These are phyloP conservation scores for Cyprinodon tularosa DNA, from an alignment of 2,113 vertebrate genomes.

Conservation along the genomic window DNA sequence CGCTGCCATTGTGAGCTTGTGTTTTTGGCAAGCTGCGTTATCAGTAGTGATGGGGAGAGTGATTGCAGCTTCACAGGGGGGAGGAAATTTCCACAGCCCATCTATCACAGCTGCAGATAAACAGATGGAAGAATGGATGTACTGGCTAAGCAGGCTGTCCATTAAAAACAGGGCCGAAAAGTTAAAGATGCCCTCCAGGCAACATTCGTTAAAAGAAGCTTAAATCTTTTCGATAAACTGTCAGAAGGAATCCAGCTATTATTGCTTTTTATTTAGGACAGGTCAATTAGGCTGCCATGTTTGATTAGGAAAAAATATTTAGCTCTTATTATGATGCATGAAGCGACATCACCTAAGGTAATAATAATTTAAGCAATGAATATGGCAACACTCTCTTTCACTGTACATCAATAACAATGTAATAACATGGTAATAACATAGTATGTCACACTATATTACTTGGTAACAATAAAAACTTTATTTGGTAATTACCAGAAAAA, in stretches of 20 bases:
- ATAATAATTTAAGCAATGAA: too few species aligned
- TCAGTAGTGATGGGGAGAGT: conserved; percentile 69
- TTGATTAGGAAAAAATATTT: too few species aligned
- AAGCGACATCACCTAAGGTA: too few species aligned
- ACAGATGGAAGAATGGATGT: conserved; percentile 61
- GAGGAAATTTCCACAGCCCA: conserved; percentile 67
- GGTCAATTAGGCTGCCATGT: not conserved
- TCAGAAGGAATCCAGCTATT: not conserved
- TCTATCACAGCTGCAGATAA: conserved; percentile 70
- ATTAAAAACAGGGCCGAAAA: conserved; percentile 34
- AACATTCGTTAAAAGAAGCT: not conserved
- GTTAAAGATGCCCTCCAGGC: conserved; percentile 23
- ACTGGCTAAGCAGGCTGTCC: conserved; percentile 27
- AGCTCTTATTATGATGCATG: too few species aligned
- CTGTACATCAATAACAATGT: too few species aligned
- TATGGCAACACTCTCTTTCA: too few species aligned
- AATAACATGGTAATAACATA: too few species aligned
- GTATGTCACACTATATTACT: too few species aligned
- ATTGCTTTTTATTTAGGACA: not conserved
- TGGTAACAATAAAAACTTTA: too few species aligned
- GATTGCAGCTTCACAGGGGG: conserved; percentile 63
- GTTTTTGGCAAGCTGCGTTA: conserved; percentile 71
- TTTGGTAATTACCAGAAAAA: too few species aligned
- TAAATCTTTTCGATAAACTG: not conserved
- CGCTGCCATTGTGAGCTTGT: conserved; percentile 60